Evolutionary conservation across 2,888 invertebrate genomes (phyloP), one percentile per base, ranked within the genome.

Genomic region (Drosophila siamana): DNA sequence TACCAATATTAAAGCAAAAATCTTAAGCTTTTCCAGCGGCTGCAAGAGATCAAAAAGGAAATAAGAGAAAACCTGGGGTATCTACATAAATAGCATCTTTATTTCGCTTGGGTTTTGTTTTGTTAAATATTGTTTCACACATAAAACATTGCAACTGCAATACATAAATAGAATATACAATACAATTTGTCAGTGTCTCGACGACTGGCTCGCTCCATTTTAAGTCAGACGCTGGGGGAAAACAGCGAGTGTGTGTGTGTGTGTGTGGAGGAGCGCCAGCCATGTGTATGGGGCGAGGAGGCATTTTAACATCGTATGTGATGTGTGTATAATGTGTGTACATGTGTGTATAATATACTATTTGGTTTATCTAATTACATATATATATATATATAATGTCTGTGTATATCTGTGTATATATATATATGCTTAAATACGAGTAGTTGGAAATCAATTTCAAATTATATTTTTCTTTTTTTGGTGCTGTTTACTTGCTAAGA

Each of bases 71-170:
- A 9, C 9, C 22, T 2, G 9, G 46, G 11, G 16, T 16, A 36
- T 64, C 61, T 83, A 83, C 72, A 86, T 73, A 87, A 87, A 83
- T 77, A 76, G 68, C 67, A 72, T 73, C 72, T 74, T 78, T 82
- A 80, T 86, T 83, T 78, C 66, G 73, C 75, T 78, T 78, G 75
- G 64, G 60, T 65, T 36, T 43, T 30, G 41, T 48, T 33, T 73
- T 69, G 59, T 66, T 76, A 60, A 59, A 50, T 76, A 60, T 60
- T 67, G 46, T 72, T 54, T 79, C 62, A 73, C 75, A 81, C 81
- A 72, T 80, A 84, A 75, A 83, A 80, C 60, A 52, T 71, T 83
- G 69, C 76, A 82, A 69, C 69, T 61, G 73, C 67, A 78, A 72
- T 69, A 75, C 60, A 68, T 75, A 75, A 56, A 68, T 75, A 77